Conservation (phyloP, 2,113 vertebrate genomes). For the Ammodytes dubius region DNA sequence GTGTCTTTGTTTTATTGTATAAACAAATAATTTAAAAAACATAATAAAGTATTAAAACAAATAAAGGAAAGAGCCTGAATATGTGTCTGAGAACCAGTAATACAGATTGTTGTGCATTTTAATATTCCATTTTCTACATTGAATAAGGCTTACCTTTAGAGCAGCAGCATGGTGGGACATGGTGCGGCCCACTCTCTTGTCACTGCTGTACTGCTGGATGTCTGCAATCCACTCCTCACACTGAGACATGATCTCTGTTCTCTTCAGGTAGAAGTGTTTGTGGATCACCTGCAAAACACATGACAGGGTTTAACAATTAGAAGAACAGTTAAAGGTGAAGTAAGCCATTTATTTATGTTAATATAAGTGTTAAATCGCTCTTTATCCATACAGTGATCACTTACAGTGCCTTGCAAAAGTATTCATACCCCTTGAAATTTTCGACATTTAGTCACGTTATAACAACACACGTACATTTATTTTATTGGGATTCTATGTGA, state of each 20-base stretch:
- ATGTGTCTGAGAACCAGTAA: neutral
- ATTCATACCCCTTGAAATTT: no score
- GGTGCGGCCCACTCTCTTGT: conserved; percentile 97
- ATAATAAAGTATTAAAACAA: no score
- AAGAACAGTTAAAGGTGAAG: neutral
- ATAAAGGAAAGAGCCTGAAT: neutral
- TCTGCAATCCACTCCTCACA: conserved; percentile 99
- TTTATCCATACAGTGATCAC: no score
- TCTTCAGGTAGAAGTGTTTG: conserved; percentile 99
- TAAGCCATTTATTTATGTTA: no score
- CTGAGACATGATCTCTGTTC: conserved; percentile 96
- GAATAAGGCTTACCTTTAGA: conserved; percentile 88
- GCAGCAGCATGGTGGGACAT: conserved; percentile 99
- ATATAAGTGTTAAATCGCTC: no score
- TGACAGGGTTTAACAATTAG: neutral
- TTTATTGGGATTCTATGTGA: no score
- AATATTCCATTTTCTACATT: neutral
- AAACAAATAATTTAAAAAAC: no score
- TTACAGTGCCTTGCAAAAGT: no score
- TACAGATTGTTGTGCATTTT: neutral
- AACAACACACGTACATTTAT: no score
- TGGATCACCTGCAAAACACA: conserved; percentile 91
- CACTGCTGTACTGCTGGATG: conserved; percentile 99
- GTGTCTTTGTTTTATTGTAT: no score
- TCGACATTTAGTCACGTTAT: no score